These are phyloP conservation scores for Drosophila auraria DNA, from an alignment of 1,140 invertebrate genomes.

Conservation along the genomic window DNA sequence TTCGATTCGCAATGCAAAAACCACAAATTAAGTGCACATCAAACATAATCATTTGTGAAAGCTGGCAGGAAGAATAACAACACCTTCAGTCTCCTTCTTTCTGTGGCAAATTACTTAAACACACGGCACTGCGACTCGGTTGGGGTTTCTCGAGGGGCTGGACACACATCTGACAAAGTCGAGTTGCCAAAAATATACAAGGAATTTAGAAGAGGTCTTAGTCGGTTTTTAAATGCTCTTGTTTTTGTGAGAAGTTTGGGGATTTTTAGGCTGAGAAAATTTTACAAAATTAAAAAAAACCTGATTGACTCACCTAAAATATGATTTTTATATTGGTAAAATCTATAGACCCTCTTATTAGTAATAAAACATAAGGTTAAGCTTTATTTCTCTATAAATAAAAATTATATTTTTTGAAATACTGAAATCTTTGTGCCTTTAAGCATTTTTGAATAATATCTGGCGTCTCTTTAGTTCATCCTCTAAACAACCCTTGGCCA, in stretches of 20 bases:
- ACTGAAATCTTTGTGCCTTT: neutral
- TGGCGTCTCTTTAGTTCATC: too few relatives aligned
- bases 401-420: too few relatives aligned
- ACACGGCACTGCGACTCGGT: constrained; percentile 48
- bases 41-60: constrained; percentile 84
- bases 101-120: constrained; percentile 79
- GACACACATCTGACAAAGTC: constrained; percentile 16
- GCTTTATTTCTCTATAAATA: neutral
- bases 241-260: rapidly evolving
- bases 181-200: constrained; percentile 12
- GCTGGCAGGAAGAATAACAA: constrained; percentile 64
- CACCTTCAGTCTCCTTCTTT: constrained; percentile 53
- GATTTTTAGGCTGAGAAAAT: too few relatives aligned
- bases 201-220: neutral
- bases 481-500: neutral
- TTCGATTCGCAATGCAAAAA: constrained; percentile 55
- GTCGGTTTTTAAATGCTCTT: constrained; percentile 16
- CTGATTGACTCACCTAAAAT: too few relatives aligned
- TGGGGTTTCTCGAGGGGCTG: constrained; percentile 32
- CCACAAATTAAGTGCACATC: constrained; percentile 82
- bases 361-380: rapidly evolving
- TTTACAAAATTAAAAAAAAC: too few relatives aligned
- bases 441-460: too few relatives aligned
- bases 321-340: too few relatives aligned
- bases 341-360: too few relatives aligned